These are phyloP conservation scores for Chrosomus eos DNA, from an alignment of 2,797 vertebrate species.

Conservation along the genomic window DNA sequence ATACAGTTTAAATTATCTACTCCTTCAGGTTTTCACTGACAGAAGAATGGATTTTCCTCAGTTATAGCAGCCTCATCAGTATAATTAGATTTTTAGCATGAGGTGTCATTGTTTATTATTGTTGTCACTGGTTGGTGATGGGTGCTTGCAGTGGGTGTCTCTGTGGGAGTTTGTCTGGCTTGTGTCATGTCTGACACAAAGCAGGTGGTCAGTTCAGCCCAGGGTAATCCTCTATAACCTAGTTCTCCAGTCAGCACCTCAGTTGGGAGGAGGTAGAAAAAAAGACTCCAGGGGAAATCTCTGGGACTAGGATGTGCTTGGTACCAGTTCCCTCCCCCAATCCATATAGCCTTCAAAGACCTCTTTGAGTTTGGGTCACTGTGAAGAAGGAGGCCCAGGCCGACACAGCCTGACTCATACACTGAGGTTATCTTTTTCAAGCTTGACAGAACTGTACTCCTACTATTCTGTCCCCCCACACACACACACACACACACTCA, in stretches of 20 bases:
- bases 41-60: not conserved
- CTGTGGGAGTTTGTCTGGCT: constrained; percentile 52
- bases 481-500: too few species aligned
- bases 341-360: constrained; percentile 7
- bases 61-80: not conserved
- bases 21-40: not conserved
- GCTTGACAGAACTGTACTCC: constrained; percentile 7
- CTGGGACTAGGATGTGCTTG: constrained; percentile 75
- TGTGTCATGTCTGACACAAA: constrained; percentile 73
- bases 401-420: constrained; percentile 16
- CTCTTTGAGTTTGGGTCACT: constrained; percentile 48
- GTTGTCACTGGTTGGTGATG: constrained; percentile 25
- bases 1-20: not conserved
- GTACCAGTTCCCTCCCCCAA: constrained; percentile 72
- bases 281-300: constrained; percentile 59
- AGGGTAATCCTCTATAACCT: constrained; percentile 56
- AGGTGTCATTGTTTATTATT: constrained; percentile 10
- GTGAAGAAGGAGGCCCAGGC: constrained; percentile 8
- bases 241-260: constrained; percentile 45
- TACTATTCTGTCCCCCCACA: not conserved
- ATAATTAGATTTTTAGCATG: constrained; percentile 1
- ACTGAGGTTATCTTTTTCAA: constrained; percentile 36
- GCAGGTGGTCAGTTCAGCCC: constrained; percentile 72
- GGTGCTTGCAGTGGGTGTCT: constrained; percentile 12
- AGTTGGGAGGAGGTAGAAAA: constrained; percentile 64